Evolutionary conservation across 2,888 invertebrate species (phyloP), one percentile per base, ranked within the genome.

Genomic region (Hololepta plana): DNA sequence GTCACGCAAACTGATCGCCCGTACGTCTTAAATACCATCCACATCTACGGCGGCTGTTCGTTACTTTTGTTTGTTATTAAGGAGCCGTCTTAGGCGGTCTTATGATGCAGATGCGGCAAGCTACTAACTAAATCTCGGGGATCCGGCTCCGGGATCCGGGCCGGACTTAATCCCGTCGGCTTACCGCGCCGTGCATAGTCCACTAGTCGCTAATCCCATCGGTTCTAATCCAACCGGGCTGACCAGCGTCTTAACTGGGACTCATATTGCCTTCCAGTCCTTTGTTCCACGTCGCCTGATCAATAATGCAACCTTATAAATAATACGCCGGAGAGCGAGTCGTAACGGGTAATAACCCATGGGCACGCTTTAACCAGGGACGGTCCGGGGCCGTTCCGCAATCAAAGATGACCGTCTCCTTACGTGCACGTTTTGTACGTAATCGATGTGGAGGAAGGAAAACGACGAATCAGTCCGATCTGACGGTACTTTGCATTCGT

Each of bases 241-340:
- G 55, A 54, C 55, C 55, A 53, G 47, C 53, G 55, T 55, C 54
- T 55, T 55, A 53, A 54, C 54, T 53, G 44, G 46, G 49, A 52
- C 47, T 53, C 53, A 53, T 51, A 52, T 51, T 52, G 53, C 53
- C 51, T 53, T 53, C 51, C 52, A 53, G 51, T 42, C 52, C 53
- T 53, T 53, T 53, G 53, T 53, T 52, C 41, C 45, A 20, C 28
- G 33, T 43, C 40, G 37, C 40, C 42, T 53, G 51, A 54, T 54
- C 54, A 53, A 54, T 54, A 54, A 53, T 54, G 53, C 53, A 54
- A 51, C 54, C 52, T 53, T 54, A 54, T 54, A 52, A 53, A 53
- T 54, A 54, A 53, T 53, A 7, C 7, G 17, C 17, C 17, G 17
- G n/a, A 17, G 7, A n/a, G n/a, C n/a, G n/a, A n/a, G n/a, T n/a